A percentile compares a stretch with the other conserved stretches of the same genome.
Conservation (phyloP, 2,113 vertebrate genomes). For the Paedocypris sp. region DNA sequence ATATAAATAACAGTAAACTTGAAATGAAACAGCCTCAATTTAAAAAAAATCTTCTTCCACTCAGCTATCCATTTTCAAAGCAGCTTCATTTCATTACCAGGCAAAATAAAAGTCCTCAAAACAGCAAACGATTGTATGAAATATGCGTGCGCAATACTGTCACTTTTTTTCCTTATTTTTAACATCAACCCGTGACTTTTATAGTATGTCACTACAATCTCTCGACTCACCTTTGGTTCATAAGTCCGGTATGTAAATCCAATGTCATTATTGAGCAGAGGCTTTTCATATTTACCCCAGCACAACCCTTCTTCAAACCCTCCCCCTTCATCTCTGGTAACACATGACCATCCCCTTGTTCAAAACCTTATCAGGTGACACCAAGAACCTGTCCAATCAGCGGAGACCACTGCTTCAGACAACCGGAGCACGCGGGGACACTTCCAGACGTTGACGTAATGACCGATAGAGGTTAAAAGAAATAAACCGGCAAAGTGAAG, state of each 20-base stretch:
- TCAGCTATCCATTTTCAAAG: too few species aligned
- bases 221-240: constrained; percentile 27
- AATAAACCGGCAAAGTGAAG: too few species aligned
- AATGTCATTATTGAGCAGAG: neutral
- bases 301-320: neutral
- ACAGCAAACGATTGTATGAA: too few species aligned
- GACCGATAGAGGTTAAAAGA: neutral
- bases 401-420: constrained; percentile 31
- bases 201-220: too few species aligned
- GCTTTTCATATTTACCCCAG: neutral
- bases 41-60: too few species aligned
- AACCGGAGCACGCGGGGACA: constrained; percentile 23
- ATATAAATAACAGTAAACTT: too few species aligned
- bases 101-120: too few species aligned
- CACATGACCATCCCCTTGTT: constrained; percentile 23
- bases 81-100: too few species aligned
- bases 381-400: constrained; percentile 19
- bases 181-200: too few species aligned
- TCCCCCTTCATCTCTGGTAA: constrained; percentile 12
- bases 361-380: constrained; percentile 41
- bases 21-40: too few species aligned
- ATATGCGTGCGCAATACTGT: too few species aligned
- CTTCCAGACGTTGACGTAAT: constrained; percentile 11
- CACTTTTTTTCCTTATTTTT: too few species aligned
- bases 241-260: neutral